Base-by-base conservation (phyloP, 2,888 invertebrate genomes). In the Cistogaster globosa region DNA sequence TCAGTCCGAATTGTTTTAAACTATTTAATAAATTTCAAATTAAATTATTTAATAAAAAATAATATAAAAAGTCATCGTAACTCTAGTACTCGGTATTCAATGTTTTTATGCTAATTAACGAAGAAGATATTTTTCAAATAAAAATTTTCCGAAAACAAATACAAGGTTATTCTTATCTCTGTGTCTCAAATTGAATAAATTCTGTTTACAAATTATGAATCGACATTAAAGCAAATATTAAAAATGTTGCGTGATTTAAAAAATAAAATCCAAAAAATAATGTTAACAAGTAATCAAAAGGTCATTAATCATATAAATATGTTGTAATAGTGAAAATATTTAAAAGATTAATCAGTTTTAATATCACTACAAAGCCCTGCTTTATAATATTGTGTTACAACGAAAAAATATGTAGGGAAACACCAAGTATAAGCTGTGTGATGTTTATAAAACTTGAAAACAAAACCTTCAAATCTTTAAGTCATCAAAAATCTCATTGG, bases 161-260 rank as follows among this genome's bases (percentile, higher is more conserved):
- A 53, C 18, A 53, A n/a, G 18, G 18, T 20, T 53, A n/a, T 11
- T 68, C 53, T 74, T 53, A 72, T 67, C 79, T 65, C 1, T 20
- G 7, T 12, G 11, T 42, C 26, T 26, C 18, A 16, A 51, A 26
- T 58, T 42, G 7, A 48, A 14, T 4, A 38, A n/a, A 42, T 65
- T 51, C 16, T 1, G 63, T 38, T 12, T 36, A 42, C 2, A 22
- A 7, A 8, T 2, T 60, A 6, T 26, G 26, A 26, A 26, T 26
- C 4, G 36, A 32, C n/a, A 22, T 53, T 32, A 22, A 62, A 62
- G 18, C 16, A 58, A 75, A 20, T n/a, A 58, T 20, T 62, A 3
- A 36, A 71, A 53, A 68, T 75, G 62, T 77, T 71, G 77, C 38
- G 51, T 36, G 67, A 82, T 77, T n/a, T 65, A 51, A 57, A 48